Base-by-base conservation (phyloP, 2,888 invertebrate species). In the Trachelus stipa region DNA sequence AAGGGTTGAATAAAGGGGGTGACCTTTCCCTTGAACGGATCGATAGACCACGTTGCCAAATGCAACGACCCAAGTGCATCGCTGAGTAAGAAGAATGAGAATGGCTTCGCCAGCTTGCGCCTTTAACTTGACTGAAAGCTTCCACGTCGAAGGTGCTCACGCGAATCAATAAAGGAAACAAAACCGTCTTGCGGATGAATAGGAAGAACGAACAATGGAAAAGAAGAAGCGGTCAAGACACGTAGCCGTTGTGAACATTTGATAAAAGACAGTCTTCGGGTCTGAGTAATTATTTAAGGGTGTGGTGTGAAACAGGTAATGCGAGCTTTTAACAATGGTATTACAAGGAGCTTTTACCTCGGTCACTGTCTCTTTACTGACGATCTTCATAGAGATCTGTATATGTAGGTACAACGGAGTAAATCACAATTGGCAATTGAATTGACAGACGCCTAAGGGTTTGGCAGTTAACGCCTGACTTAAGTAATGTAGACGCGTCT, bases 131-230 rank as follows among this genome's bases (percentile, higher is more conserved):
- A 82, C 84, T 85, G 82, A 84, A 82, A 83, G 84, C 84, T 83
- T 86, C 83, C 84, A 82, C 79, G 80, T 82, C 56, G 23, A 83
- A 83, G 81, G 82, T 82, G 81, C 84, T 83, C 83, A 84, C 56
- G 79, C 80, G 83, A 86, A 86, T 86, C 86, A 85, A 87, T 87
- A 87, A 81, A 77, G 76, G 83, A 83, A 83, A 84, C 85, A 83
- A 80, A 79, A 83, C 80, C 79, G 81, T 80, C 79, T 74, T 75
- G 77, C 73, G n/a, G 73, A 34, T 30, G 30, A n/a, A 73, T 75
- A 68, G 33, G 11, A 30, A 35, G 34, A 76, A n/a, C 23, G 56
- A 56, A 56, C 56, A 56, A 56, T 56, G 56, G 56, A 56, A 23
- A 23, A 23, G 0, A 2, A 56, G 56, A 40, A 23, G 56, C 23